Evolutionary conservation across 1,140 invertebrate genomes (phyloP).

Genomic region (Atta cephalotes): DNA sequence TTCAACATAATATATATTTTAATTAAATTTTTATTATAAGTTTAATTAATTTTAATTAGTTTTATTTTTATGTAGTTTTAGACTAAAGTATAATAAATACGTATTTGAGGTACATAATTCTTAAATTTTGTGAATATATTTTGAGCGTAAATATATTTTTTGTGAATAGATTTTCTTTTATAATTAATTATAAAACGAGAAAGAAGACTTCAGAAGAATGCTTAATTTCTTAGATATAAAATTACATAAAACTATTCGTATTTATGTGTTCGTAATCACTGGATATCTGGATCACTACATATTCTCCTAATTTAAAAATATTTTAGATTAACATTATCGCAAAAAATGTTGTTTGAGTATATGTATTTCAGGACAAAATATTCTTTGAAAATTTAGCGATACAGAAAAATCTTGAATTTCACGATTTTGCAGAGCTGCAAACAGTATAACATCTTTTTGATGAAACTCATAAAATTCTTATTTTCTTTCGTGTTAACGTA

Average conservation of each 20-base stretch:
- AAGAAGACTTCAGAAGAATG: neutral
- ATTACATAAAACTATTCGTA: too few species aligned
- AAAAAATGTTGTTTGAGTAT: neutral
- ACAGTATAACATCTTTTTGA: slow-evolving; percentile 1
- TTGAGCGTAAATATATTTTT: neutral
- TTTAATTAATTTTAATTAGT: too few species aligned
- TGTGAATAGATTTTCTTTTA: neutral
- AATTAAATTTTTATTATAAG: too few species aligned
- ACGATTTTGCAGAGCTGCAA: neutral
- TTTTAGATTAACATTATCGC: neutral
- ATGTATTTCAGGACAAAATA: neutral
- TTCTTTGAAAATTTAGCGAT: neutral
- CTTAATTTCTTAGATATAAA: neutral
- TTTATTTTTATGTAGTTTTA: too few species aligned
- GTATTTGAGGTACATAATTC: neutral
- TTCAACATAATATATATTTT: too few species aligned
- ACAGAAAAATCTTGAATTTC: neutral
- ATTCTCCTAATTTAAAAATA: too few species aligned
- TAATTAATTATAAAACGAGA: neutral
- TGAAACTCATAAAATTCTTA: neutral
- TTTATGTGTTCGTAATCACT: too few species aligned
- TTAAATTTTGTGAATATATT: neutral
- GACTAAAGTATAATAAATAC: neutral
- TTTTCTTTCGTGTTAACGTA: neutral
- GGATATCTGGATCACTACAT: too few species aligned